Percentiles rank a stretch among this genome's conserved stretches.
Conservation (phyloP, 2,113 vertebrate species). For the Gasterosteus nipponicus region DNA sequence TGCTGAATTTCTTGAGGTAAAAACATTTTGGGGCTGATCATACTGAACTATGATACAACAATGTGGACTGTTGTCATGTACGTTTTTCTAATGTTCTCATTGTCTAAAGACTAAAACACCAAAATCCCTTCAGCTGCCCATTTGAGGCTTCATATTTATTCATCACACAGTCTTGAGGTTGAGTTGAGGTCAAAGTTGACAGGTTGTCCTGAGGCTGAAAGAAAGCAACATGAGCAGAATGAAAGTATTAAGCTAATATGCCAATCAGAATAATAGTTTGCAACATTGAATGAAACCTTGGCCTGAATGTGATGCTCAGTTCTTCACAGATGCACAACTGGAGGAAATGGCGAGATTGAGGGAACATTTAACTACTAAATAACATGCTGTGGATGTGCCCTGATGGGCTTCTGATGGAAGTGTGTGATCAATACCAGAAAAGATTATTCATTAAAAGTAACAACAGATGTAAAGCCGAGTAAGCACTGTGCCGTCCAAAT, state of each 20-base stretch:
- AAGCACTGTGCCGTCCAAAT: not conserved
- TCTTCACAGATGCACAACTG: not conserved
- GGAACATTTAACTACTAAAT: slow-evolving; percentile 16
- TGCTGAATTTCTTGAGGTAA: not conserved
- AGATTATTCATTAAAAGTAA: not conserved
- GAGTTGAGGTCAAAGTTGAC: not conserved
- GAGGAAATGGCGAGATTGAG: not conserved
- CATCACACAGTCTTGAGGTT: not conserved
- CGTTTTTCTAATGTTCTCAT: too few species aligned
- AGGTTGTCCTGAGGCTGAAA: not conserved
- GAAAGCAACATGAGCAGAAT: not conserved
- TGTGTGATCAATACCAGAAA: too few species aligned
- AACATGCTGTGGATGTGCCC: not conserved
- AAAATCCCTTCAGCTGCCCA: not conserved
- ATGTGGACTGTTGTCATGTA: not conserved
- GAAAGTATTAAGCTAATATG: not conserved
- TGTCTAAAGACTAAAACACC: not conserved
- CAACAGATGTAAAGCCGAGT: not conserved
- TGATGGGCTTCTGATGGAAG: not conserved
- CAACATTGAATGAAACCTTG: not conserved
- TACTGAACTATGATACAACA: not conserved
- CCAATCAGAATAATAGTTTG: not conserved
- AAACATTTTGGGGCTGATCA: not conserved
- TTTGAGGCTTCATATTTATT: not conserved
- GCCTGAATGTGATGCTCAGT: not conserved